Evolutionary conservation across 1,140 invertebrate species (phyloP).

Genomic region (Nomia melanderi): DNA sequence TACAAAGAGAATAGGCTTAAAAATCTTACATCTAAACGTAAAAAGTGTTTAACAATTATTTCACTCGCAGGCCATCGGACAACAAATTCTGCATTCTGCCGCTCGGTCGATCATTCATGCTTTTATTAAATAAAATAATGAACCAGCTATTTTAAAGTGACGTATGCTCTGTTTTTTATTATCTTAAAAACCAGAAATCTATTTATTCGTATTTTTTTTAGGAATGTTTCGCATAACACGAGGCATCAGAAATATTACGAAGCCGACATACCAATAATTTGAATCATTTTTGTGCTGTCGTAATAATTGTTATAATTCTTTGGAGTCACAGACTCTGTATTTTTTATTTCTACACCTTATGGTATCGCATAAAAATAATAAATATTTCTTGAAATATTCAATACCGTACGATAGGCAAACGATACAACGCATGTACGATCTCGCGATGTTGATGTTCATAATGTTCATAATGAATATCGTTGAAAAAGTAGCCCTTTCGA

Average conservation of each 20-base stretch:
- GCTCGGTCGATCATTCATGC: not conserved
- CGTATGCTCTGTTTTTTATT: not conserved
- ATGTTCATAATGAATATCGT: slow-evolving; percentile 37
- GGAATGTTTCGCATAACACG: slow-evolving; percentile 21
- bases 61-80: slow-evolving; percentile 23
- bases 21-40: slow-evolving; percentile 23
- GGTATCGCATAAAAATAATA: slow-evolving; percentile 11
- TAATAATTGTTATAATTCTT: not conserved
- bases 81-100: too few relatives aligned
- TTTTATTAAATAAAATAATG: slow-evolving; percentile 30
- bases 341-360: not conserved
- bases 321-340: not conserved
- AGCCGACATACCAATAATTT: not conserved
- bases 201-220: slow-evolving; percentile 9
- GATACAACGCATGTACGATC: slow-evolving; percentile 11
- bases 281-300: not conserved
- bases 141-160: not conserved
- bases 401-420: slow-evolving; percentile 4
- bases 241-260: slow-evolving; percentile 2
- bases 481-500: slow-evolving; percentile 28
- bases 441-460: not conserved
- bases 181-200: slow-evolving; percentile 21
- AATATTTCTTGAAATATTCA: slow-evolving; percentile 26
- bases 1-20: slow-evolving; percentile 37
- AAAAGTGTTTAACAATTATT: slow-evolving; percentile 29